These are phyloP conservation scores for Bellardia pandia DNA, from an alignment of 2,888 invertebrate genomes.

Conservation along the genomic window DNA sequence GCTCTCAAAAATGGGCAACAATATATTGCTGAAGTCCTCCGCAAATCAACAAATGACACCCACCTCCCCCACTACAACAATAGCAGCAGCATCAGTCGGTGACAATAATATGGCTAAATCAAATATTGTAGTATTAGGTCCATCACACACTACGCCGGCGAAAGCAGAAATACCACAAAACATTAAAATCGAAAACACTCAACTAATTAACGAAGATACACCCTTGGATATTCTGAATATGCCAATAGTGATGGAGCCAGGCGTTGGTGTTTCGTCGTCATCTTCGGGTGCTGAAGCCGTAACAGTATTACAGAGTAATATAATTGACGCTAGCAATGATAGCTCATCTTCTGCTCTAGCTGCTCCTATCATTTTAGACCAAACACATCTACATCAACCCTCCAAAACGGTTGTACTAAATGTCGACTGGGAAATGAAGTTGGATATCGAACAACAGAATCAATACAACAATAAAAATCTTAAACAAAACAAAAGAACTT, in stretches of 20 bases:
- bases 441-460: constrained; percentile 81
- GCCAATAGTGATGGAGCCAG: constrained; percentile 82
- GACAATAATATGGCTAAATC: constrained; percentile 76
- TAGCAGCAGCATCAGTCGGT: constrained; percentile 73
- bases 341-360: constrained; percentile 63
- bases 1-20: constrained; percentile 73
- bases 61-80: constrained; percentile 64
- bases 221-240: constrained; percentile 85
- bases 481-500: constrained; percentile 57
- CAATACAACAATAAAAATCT: constrained; percentile 59
- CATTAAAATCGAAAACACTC: constrained; percentile 74
- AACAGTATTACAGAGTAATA: constrained; percentile 69
- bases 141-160: constrained; percentile 47
- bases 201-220: constrained; percentile 86
- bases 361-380: constrained; percentile 61
- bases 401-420: constrained; percentile 78
- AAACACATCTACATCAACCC: constrained; percentile 46
- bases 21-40: constrained; percentile 62
- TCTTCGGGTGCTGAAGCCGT: constrained; percentile 57
- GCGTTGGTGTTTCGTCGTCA: constrained; percentile 72
- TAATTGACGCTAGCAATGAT: constrained; percentile 71
- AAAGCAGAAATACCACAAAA: constrained; percentile 51
- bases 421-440: constrained; percentile 87
- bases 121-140: constrained; percentile 80
- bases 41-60: constrained; percentile 56